Evolutionary conservation across 2,797 vertebrate species (phyloP), one percentile per base, ranked within the genome.

Genomic region (Rhabdomys pumilio): DNA sequence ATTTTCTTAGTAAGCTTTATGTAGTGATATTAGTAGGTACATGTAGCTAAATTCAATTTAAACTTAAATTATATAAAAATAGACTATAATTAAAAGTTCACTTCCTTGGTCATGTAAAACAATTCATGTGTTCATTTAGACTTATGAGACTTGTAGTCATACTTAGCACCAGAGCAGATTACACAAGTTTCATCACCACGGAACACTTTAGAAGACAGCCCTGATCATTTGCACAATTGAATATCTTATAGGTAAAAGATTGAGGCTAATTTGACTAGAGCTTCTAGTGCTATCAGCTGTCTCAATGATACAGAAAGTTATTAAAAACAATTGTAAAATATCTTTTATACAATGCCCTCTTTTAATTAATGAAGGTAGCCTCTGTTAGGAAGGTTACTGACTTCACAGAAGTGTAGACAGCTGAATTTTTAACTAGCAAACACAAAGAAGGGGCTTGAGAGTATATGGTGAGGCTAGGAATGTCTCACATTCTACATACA

Each of bases 11-110:
- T 38, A 63, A 41, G 38, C 57, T 50, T 76, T 90, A 44, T 44
- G 75, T 57, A 4, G 19, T 14, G 47, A 26, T 67, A 22, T 59
- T 38, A 72, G 29, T 91, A 84, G 72, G 4, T 15, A 41, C n/a
- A 38, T 89, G 59, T 67, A 19, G 41, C 41, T 81, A 65, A 72
- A 73, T 72, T 84, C 41, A 63, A 80, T 76, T 96, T 79, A 82
- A 29, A 90, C 80, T 91, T 55, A 76, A 90, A 90, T 92, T 38
- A 91, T 50, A 89, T 97, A 91, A 75, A 95, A 90, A 79, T 50
- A 57, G 83, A 63, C 73, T 75, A 24, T 59, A 75, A 89, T 73
- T 77, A 47, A 83, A 90, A 85, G 34, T 34, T 92, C 44, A 84
- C 13, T 53, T 86, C 26, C 53, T 93, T 19, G 26, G 17, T 50